Percentiles rank a stretch among this genome's conserved stretches.
These are phyloP conservation scores for Ophonus ardosiacus DNA, from an alignment of 2,888 invertebrate genomes.

Conservation along the genomic window DNA sequence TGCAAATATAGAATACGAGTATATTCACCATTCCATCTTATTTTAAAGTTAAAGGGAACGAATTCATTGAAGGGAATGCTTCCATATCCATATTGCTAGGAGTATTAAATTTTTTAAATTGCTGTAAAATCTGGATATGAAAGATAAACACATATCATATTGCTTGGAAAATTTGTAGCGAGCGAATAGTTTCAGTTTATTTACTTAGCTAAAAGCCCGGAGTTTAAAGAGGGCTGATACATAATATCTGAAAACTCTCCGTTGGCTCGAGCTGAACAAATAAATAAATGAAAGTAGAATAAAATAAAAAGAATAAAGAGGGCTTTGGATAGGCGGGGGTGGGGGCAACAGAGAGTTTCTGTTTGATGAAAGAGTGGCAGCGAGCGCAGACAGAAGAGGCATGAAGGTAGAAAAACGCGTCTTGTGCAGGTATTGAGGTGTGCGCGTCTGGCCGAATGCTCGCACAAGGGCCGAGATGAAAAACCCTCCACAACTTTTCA, in stretches of 20 bases:
- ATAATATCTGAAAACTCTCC: constrained; percentile 47
- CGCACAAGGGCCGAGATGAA: constrained; percentile 70
- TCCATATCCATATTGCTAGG: background rate
- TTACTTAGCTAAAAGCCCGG: constrained; percentile 60
- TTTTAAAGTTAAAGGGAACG: background rate
- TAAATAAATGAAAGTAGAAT: constrained; percentile 56
- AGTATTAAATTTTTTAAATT: constrained; percentile 39
- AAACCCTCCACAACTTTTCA: constrained; percentile 62
- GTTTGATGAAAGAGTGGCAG: constrained; percentile 71
- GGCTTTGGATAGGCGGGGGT: background rate
- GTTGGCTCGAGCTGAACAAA: constrained; percentile 27
- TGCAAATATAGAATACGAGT: background rate
- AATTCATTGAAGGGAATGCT: constrained; percentile 11
- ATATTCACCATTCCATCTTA: background rate
- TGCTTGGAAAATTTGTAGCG: constrained; percentile 47
- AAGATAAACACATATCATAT: constrained; percentile 47
- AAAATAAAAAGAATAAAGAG: constrained; percentile 45
- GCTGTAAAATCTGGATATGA: constrained; percentile 33
- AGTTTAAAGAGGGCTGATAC: constrained; percentile 49
- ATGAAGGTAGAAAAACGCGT: constrained; percentile 72
- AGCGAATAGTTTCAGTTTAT: constrained; percentile 56
- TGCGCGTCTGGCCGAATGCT: constrained; percentile 72
- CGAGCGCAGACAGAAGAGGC: constrained; percentile 59
- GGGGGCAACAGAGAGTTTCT: constrained; percentile 38
- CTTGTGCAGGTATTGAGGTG: constrained; percentile 75